Percentiles rank a stretch among this genome's conserved stretches.
phyloP scores from a whole-genome alignment of 2,888 invertebrate species.

The Hyalella azteca region DNA sequence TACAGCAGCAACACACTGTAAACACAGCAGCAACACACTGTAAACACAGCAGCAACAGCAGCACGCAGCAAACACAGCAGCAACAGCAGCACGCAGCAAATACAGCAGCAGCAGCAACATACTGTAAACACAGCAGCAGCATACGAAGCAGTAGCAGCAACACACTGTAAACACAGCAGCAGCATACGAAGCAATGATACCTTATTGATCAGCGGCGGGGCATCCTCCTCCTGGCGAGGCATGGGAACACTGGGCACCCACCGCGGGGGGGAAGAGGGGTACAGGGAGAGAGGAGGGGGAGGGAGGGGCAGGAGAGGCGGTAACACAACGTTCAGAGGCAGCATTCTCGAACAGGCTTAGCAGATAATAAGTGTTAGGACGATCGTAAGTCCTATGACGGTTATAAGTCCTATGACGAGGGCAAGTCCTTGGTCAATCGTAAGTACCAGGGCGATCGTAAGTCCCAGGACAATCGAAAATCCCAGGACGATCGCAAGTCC shows the following conservation, averaged over 20 bases:
- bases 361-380: too few relatives aligned
- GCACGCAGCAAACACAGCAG: conserved; percentile 20
- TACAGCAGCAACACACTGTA: background rate
- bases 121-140: background rate
- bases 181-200: conserved; percentile 40
- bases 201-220: conserved; percentile 29
- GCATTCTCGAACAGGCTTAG: too few relatives aligned
- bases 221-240: conserved; percentile 33
- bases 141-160: conserved; percentile 41
- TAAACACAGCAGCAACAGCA: background rate
- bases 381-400: too few relatives aligned
- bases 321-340: too few relatives aligned
- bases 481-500: too few relatives aligned
- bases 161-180: background rate
- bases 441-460: too few relatives aligned
- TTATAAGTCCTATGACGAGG: too few relatives aligned
- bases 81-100: conserved; percentile 35
- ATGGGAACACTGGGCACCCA: conserved; percentile 17
- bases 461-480: too few relatives aligned
- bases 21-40: background rate
- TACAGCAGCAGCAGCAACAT: conserved; percentile 22
- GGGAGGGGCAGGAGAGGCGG: background rate
- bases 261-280: background rate
- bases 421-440: too few relatives aligned
- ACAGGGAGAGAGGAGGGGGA: background rate